Percentiles rank a stretch among this genome's conserved stretches.
Evolutionary conservation across 1,140 invertebrate species (phyloP).

Genomic region (Tetramorium simillimum): DNA sequence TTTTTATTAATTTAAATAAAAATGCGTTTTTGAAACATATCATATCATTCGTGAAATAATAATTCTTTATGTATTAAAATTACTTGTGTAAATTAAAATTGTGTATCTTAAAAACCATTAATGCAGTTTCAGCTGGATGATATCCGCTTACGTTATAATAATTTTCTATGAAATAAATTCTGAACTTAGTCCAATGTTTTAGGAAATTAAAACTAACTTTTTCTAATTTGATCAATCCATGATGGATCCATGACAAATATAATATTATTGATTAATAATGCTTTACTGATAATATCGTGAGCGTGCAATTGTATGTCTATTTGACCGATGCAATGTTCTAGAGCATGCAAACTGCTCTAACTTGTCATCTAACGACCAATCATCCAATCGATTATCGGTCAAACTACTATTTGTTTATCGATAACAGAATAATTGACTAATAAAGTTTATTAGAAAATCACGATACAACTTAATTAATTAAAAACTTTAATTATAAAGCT

Average conservation of each 20-base stretch:
- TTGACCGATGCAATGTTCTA: constrained; percentile 41
- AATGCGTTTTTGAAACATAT: background rate
- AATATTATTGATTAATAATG: constrained; percentile 21
- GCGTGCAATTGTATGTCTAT: constrained; percentile 20
- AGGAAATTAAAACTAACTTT: constrained; percentile 31
- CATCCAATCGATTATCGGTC: background rate
- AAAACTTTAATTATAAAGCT: background rate
- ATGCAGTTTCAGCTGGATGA: background rate
- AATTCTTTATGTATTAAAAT: background rate
- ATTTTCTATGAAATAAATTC: background rate
- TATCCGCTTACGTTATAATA: background rate
- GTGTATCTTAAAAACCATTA: background rate
- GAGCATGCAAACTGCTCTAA: constrained; percentile 36
- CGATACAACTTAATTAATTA: background rate
- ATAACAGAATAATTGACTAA: constrained; percentile 13
- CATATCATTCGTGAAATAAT: background rate
- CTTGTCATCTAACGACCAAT: constrained; percentile 9
- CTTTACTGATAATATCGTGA: background rate
- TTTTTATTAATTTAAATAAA: background rate
- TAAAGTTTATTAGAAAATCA: constrained; percentile 8
- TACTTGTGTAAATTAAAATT: background rate
- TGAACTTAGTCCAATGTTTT: background rate
- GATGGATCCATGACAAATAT: background rate
- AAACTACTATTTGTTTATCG: constrained; percentile 2
- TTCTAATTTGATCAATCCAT: constrained; percentile 43